phyloP scores from a whole-genome alignment of 2,888 invertebrate genomes.

The Drosophila sordidula region DNA sequence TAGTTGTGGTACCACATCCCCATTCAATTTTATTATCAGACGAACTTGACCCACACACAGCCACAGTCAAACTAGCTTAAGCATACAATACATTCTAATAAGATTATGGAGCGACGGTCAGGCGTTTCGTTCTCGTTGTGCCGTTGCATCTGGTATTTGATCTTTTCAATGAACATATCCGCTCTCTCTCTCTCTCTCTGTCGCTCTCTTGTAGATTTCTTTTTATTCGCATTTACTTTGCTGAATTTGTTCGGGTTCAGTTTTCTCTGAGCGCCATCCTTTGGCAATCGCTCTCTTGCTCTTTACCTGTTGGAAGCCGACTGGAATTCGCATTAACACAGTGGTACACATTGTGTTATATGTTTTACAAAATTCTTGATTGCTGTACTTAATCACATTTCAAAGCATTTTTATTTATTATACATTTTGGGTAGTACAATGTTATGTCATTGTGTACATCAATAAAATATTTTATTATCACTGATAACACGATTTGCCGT shows the following conservation, averaged over 20 bases:
- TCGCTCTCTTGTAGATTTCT: constrained; percentile 2
- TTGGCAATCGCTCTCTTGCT: constrained; percentile 8
- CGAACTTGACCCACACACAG: constrained; percentile 56
- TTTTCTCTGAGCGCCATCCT: constrained; percentile 17
- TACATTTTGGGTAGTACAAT: background rate
- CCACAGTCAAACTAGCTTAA: constrained; percentile 9
- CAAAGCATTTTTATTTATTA: background rate
- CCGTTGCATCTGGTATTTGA: constrained; percentile 14
- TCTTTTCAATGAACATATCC: constrained; percentile 40
- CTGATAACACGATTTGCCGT: background rate
- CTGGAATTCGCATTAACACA: constrained; percentile 19
- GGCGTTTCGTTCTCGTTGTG: constrained; percentile 2
- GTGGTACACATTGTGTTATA: constrained; percentile 22
- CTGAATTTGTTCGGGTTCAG: background rate
- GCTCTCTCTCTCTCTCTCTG: constrained; percentile 11
- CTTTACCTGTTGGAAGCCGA: constrained; percentile 22
- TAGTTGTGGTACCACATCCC: constrained; percentile 15
- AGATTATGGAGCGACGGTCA: constrained; percentile 19
- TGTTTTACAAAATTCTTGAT: background rate
- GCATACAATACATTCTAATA: constrained; percentile 17
- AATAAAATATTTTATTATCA: background rate
- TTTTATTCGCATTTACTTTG: constrained; percentile 20
- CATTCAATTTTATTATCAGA: constrained; percentile 25
- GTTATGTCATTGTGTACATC: background rate
- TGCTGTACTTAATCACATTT: background rate